phyloP scores from a whole-genome alignment of 2,113 vertebrate species.

The Crotalus horridus region DNA sequence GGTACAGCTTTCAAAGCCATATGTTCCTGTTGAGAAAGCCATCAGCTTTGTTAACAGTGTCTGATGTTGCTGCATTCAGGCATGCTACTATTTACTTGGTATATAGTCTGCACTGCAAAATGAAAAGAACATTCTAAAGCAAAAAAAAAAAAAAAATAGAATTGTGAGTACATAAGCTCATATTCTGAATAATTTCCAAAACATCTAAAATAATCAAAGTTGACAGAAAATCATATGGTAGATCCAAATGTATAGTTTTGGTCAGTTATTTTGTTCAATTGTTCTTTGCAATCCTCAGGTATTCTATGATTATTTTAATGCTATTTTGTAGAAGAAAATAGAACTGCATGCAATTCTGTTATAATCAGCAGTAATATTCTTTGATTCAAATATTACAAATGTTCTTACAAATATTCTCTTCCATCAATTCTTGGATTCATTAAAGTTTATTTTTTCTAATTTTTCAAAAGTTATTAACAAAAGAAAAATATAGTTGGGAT shows the following conservation, averaged over 20 bases:
- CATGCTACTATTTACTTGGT: not conserved
- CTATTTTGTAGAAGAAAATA: conserved; percentile 8
- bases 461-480: not conserved
- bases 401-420: not conserved
- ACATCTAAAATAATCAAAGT: not conserved
- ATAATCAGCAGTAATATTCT: conserved; percentile 12
- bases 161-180: not conserved
- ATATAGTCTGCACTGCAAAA: not conserved
- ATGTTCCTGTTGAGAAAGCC: not conserved
- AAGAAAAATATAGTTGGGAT: fast-evolving
- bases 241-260: conserved; percentile 10
- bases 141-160: too few species aligned
- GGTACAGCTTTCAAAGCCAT: not conserved
- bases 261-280: conserved; percentile 19
- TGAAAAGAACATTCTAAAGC: not conserved
- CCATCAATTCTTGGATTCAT: not conserved
- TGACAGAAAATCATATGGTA: not conserved
- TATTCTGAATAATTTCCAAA: not conserved
- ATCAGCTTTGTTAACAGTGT: not conserved
- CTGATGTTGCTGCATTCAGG: not conserved
- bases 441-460: not conserved
- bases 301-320: conserved; percentile 33
- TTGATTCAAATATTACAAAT: not conserved
- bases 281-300: conserved; percentile 28
- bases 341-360: conserved; percentile 15